A percentile compares a stretch with the other conserved stretches of the same genome.
phyloP scores from a whole-genome alignment of 2,888 invertebrate genomes.

The Tinea semifulvella region DNA sequence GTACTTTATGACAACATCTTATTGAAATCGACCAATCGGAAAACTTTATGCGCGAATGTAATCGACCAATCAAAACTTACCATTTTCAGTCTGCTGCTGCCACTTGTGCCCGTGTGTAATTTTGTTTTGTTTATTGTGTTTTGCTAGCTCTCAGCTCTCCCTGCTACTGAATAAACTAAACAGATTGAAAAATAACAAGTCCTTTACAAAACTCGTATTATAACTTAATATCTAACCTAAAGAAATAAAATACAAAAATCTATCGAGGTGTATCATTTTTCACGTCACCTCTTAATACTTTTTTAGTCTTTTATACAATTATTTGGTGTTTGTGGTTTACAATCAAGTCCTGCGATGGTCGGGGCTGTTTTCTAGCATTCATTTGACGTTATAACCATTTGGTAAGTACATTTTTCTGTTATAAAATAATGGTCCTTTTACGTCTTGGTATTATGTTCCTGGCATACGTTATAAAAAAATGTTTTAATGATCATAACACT shows the following conservation, averaged over 20 bases:
- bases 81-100: constrained; percentile 4
- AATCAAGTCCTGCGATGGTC: constrained; percentile 49
- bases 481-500: too few species aligned
- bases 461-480: too few species aligned
- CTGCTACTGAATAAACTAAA: neutral
- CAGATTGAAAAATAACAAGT: neutral
- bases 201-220: neutral
- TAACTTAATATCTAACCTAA: too few species aligned
- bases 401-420: constrained; percentile 37
- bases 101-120: neutral
- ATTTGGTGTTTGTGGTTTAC: neutral
- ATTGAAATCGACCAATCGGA: neutral
- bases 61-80: neutral
- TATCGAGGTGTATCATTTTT: constrained; percentile 10
- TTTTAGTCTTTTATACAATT: constrained; percentile 25
- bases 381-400: constrained; percentile 45
- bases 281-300: constrained; percentile 17
- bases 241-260: neutral
- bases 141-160: neutral
- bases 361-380: constrained; percentile 64
- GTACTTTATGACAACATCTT: too few species aligned
- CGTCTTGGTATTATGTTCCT: too few species aligned
- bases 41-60: neutral
- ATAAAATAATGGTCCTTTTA: neutral
- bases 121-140: constrained; percentile 5